Evolutionary conservation across 1,140 invertebrate species (phyloP), one percentile per base, ranked within the genome.

Genomic region (Hycleus cichorii): DNA sequence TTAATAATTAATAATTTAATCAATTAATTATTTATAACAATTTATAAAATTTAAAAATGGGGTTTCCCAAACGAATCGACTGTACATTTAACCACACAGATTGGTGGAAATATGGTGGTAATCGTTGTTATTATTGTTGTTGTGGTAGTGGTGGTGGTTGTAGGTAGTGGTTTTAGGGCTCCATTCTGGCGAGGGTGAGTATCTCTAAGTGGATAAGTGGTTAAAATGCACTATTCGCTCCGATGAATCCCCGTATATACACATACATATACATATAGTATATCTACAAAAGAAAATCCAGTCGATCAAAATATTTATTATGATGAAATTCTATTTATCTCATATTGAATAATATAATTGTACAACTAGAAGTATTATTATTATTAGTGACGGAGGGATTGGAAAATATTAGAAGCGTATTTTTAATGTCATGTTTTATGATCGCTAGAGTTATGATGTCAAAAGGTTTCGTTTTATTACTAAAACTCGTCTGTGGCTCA

Each of bases 391-490:
- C 27, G 49, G 52, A 60, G 66, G 68, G 63, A 58, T 57, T 64
- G 65, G 32, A 32, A 66, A 66, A 64, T 66, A 64, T 66, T 63
- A 64, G 63, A 64, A 60, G 32, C 67, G 64, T 70, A 69, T 69
- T 71, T 71, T 71, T 71, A 69, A 69, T 71, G 69, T 71, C 69
- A 69, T 69, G 68, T 71, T 71, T 71, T 69, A 71, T 67, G 64
- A 66, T 64, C 63, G 65, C 32, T 64, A 65, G 64, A 64, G 67
- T 65, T 69, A 67, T 68, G 69, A 70, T 70, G 67, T 69, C 67
- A 66, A 66, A 64, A 64, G 64, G 64, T 66, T 68, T 62, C 60
- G 63, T 64, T 64, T 64, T 64, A 64, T 64, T 64, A 59, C 57
- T 47, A 47, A 18, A 24, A 53, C 46, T 64, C 52, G 62, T 64